Evolutionary conservation across 2,888 invertebrate genomes (phyloP), one percentile per base, ranked within the genome.

Genomic region (Pecten maximus): DNA sequence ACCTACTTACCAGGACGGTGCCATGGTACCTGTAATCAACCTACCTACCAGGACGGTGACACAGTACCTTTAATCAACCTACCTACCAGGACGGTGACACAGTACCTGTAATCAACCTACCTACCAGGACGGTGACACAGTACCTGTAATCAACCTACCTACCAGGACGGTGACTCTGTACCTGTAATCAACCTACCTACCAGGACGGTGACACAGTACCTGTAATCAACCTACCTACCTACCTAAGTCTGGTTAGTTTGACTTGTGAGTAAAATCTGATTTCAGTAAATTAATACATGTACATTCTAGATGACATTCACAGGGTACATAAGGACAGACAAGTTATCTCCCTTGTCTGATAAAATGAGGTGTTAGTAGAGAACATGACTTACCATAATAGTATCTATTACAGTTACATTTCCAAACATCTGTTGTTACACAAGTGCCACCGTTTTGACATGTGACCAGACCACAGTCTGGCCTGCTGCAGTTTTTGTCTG

Each of bases 371-470:
- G 12, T 10, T 44, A 44, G 44, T n/a, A n/a, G n/a, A n/a, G n/a
- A n/a, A n/a, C 0, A 74, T 40, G 39, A 87, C 91, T 88, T 89
- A 91, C 91, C 91, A 88, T 90, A 90, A 39, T 90, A 90, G 88
- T 88, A 91, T 44, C 35, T 16, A 19, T 19, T 23, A 89, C 91
- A 91, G 40, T 60, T 54, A 90, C 94, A 95, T 28, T 19, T 40
- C 95, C 95, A 95, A 28, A 92, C 87, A 40, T 88, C 40, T 74
- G 54, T 89, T 88, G 16, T 40, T 40, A 19, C 39, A 93, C 95
- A 96, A 10, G 91, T 93, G 16, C 92, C 93, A 16, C 92, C 92
- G 86, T 94, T 94, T 19, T 88, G n/a, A 92, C 96, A 96, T 40
- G 91, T 87, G 16, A 92, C 92, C 16, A 88, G 87, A 0, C 40